Evolutionary conservation across 2,113 vertebrate genomes (phyloP).

Genomic region (Ceyx margarethae): DNA sequence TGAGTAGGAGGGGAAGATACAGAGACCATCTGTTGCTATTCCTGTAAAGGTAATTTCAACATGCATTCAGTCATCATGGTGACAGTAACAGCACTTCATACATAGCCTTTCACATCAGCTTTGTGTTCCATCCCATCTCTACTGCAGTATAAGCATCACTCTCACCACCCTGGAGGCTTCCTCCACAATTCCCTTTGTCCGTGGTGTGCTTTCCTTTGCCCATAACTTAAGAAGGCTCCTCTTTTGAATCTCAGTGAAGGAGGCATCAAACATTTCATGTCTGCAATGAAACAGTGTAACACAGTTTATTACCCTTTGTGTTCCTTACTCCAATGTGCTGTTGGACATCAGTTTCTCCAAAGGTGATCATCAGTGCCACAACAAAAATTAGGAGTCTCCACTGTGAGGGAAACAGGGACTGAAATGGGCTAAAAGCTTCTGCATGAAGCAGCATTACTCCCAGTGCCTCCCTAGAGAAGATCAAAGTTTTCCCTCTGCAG

Average conservation of each 20-base stretch:
- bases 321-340: neutral
- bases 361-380: neutral
- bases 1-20: slow-evolving; percentile 47
- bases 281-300: neutral
- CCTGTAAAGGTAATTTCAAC: slow-evolving; percentile 44
- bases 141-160: neutral
- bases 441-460: neutral
- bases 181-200: neutral
- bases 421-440: neutral
- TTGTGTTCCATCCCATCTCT: neutral
- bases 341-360: neutral
- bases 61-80: slow-evolving; percentile 40
- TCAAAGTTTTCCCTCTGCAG: neutral
- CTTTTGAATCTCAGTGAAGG: neutral
- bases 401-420: neutral
- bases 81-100: slow-evolving; percentile 50
- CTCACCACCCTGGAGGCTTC: neutral
- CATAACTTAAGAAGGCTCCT: neutral
- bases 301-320: neutral
- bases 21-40: slow-evolving; percentile 35
- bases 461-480: neutral
- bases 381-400: neutral
- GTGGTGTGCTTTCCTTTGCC: neutral
- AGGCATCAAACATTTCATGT: neutral
- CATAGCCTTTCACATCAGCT: slow-evolving; percentile 48